phyloP scores from a whole-genome alignment of 2,113 vertebrate genomes.

The Acrocephalus arundinaceus region DNA sequence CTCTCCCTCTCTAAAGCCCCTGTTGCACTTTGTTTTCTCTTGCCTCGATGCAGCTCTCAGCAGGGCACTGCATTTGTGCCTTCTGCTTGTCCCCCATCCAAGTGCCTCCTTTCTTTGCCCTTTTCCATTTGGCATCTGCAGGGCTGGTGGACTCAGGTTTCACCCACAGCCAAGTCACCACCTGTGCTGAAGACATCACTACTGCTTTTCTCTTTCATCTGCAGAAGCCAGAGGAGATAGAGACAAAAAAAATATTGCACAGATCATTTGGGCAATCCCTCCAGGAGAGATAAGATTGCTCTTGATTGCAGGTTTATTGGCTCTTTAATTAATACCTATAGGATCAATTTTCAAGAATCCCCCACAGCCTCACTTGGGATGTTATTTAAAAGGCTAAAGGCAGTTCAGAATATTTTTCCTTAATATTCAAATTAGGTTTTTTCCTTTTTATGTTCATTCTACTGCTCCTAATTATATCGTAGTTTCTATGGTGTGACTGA shows the following conservation, averaged over 20 bases:
- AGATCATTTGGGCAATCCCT: background rate
- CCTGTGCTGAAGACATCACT: background rate
- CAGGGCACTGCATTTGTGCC: background rate
- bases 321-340: constrained; percentile 39
- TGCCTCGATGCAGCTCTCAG: background rate
- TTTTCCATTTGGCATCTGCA: background rate
- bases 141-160: background rate
- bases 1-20: background rate
- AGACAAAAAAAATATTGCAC: background rate
- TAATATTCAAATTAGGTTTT: background rate
- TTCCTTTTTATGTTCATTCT: constrained; percentile 37
- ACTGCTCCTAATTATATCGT: constrained; percentile 4
- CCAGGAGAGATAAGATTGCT: background rate
- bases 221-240: background rate
- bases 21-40: background rate
- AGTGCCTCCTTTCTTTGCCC: background rate
- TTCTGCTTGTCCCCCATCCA: background rate
- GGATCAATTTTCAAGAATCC: constrained; percentile 15
- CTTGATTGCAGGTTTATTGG: background rate
- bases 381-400: constrained; percentile 18
- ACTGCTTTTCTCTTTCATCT: background rate
- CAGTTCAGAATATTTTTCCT: background rate
- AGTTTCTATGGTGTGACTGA: background rate
- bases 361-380: background rate
- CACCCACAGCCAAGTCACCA: accelerated